phyloP scores from a whole-genome alignment of 2,797 vertebrate genomes.

The Megaceryle alcyon region DNA sequence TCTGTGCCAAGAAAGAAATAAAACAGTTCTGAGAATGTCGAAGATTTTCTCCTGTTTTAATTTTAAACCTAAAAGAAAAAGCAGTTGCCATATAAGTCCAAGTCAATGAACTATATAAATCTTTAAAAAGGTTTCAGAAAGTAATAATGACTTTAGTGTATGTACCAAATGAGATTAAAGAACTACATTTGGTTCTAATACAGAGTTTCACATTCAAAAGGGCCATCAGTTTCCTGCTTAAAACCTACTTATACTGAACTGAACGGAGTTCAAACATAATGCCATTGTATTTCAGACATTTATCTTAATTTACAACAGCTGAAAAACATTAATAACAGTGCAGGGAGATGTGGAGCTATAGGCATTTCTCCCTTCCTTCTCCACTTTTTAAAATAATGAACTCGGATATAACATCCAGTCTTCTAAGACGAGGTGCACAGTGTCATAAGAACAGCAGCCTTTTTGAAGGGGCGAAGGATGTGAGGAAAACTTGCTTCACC shows the following conservation, averaged over 20 bases:
- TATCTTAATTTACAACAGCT: conserved; percentile 67
- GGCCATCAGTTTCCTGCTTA: conserved; percentile 59
- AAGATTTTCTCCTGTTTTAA: conserved; percentile 50
- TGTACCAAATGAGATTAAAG: conserved; percentile 70
- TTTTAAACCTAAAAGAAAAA: conserved; percentile 65
- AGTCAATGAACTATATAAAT: conserved; percentile 66
- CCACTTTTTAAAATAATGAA: background rate
- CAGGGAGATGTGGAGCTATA: conserved; percentile 22
- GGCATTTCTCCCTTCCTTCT: background rate
- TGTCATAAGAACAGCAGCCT: accelerated
- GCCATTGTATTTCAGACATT: conserved; percentile 67
- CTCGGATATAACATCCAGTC: background rate
- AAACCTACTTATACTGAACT: conserved; percentile 62
- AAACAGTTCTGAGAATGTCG: conserved; percentile 38
- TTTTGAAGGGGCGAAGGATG: background rate
- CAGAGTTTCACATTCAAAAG: conserved; percentile 70
- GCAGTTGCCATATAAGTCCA: conserved; percentile 50
- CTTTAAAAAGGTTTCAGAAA: conserved; percentile 71
- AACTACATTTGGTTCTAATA: conserved; percentile 68
- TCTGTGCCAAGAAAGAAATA: conserved; percentile 63
- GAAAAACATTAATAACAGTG: conserved; percentile 59
- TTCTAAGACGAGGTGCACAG: background rate
- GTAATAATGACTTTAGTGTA: conserved; percentile 74
- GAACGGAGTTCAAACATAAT: conserved; percentile 69
- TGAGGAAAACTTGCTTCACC: background rate